Evolutionary conservation across 2,797 vertebrate genomes (phyloP).

Genomic region (Paratrypauchen microcephalus): DNA sequence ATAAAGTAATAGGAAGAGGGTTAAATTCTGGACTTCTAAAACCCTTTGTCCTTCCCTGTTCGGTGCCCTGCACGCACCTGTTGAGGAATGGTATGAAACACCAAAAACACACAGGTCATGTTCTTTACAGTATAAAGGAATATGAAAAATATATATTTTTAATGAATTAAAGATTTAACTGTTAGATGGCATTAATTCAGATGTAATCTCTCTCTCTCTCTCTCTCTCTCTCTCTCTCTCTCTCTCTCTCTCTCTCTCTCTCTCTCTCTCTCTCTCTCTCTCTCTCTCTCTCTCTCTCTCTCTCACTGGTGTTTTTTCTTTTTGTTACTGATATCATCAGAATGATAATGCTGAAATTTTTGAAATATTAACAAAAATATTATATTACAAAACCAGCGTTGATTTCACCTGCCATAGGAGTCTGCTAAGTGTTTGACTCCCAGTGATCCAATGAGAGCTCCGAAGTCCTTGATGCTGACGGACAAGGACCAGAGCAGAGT

Average conservation of each 20-base stretch:
- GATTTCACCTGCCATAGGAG: slow-evolving; percentile 72
- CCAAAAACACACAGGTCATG: background rate
- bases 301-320: too few relatives aligned
- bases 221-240: too few relatives aligned
- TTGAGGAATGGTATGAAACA: background rate
- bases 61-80: background rate
- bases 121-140: background rate
- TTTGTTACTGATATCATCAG: background rate
- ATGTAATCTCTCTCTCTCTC: too few relatives aligned
- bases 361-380: background rate
- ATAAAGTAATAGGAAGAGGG: too few relatives aligned
- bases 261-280: too few relatives aligned
- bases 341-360: background rate
- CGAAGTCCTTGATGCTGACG: slow-evolving; percentile 82
- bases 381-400: background rate
- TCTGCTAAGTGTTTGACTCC: slow-evolving; percentile 78
- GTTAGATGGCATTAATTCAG: too few relatives aligned
- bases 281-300: too few relatives aligned
- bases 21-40: too few relatives aligned
- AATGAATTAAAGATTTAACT: too few relatives aligned
- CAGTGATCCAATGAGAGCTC: slow-evolving; percentile 75
- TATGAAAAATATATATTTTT: background rate
- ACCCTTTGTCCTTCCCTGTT: too few relatives aligned
- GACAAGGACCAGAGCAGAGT: slow-evolving; percentile 81
- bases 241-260: too few relatives aligned